Evolutionary conservation across 2,113 vertebrate genomes (phyloP).

Genomic region (Cavia porcellus): DNA sequence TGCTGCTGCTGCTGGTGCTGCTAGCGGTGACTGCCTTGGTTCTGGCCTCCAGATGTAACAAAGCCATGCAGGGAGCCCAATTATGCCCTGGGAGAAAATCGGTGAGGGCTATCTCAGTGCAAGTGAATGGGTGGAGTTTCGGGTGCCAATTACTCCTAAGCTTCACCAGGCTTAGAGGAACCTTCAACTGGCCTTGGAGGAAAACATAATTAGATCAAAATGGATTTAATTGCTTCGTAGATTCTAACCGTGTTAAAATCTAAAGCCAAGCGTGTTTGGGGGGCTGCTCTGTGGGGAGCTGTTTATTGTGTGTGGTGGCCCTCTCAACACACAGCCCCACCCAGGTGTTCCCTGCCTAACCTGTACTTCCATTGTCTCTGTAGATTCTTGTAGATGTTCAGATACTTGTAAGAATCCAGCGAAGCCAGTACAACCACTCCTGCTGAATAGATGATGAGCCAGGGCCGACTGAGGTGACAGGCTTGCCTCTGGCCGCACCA

Average conservation of each 20-base stretch:
- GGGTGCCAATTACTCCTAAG: constrained; percentile 12
- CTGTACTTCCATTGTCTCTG: constrained; percentile 16
- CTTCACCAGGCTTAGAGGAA: constrained; percentile 1
- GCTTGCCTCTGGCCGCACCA: constrained; percentile 29
- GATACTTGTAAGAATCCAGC: constrained; percentile 8
- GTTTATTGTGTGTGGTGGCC: not conserved
- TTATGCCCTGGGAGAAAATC: not conserved
- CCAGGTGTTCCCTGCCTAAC: not conserved
- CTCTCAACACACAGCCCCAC: not conserved
- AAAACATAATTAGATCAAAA: constrained; percentile 56
- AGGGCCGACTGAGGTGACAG: constrained; percentile 1
- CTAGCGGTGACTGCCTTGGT: not conserved
- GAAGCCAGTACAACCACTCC: not conserved
- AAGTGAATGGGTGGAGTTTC: not conserved
- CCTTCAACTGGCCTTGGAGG: not conserved
- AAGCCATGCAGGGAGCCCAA: not conserved
- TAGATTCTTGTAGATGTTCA: constrained; percentile 26
- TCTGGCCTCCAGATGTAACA: constrained; percentile 70
- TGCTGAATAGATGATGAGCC: not conserved
- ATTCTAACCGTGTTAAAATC: constrained; percentile 46
- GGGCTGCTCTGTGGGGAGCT: not conserved
- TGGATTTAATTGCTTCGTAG: constrained; percentile 38
- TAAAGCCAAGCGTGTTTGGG: not conserved
- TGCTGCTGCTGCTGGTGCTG: not conserved
- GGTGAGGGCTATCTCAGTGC: constrained; percentile 19